Base-by-base conservation (phyloP, 2,797 vertebrate species). In the Capromys pilorides region DNA sequence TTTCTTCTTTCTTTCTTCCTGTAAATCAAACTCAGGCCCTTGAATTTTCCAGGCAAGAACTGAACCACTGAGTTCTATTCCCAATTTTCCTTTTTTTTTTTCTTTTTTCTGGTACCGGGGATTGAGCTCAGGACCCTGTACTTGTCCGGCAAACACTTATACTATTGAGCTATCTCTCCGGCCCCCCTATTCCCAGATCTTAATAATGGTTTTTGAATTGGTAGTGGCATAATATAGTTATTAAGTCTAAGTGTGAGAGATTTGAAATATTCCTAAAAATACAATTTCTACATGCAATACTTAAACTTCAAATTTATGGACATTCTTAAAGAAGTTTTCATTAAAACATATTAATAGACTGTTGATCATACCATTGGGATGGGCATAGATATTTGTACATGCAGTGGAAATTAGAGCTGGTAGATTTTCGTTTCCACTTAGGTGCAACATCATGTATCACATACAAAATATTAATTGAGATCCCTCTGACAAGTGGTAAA, bases 401-500 rank as follows among this genome's bases (percentile, higher is more conserved):
- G 51, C 24, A 14, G 8, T 64, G 0, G 2, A 86, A 69, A 83
- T 79, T 79, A 83, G 92, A 95, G n/a, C 26, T 62, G 62, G 18
- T 71, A 36, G 1, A 6, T 31, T 61, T 49, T 54, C 51, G 36
- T 51, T 59, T 26, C 11, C 11, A 78, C 84, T 96, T 95, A 80
- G 62, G 78, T 45, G 90, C 12, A 79, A 51, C 45, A 82, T 75
- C 36, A 36, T 66, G 61, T 21, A n/a, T 94, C 75, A 93, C 88
- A 94, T 69, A 90, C 11, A 96, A 93, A 87, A 87, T 95, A 26
- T 90, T 87, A 88, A 86, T 85, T 96, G n/a, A 54, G 28, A 67
- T 91, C 86, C 49, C 10, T 77, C 64, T 94, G 89, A 96, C 28
- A 80, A 97, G 86, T 93, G 78, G 94, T 84, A 92, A 96, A 95